Percentiles rank a stretch among this genome's conserved stretches.
Conservation (phyloP, 2,113 vertebrate species). For the Sterna hirundo region DNA sequence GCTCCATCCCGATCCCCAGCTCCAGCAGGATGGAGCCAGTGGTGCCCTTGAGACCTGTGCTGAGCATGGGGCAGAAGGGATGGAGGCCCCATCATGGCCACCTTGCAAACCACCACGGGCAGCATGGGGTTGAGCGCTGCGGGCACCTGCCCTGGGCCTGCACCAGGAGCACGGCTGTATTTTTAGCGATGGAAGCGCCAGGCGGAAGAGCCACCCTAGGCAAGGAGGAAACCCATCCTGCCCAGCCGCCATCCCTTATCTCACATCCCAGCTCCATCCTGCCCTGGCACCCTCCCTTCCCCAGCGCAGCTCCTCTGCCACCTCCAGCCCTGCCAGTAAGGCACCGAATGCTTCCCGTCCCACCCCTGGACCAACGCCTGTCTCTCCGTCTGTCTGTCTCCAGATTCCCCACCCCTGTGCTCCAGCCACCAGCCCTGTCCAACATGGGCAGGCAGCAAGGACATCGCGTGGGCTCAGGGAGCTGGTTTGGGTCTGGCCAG, state of each 20-base stretch:
- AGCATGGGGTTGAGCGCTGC: not conserved
- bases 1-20: not conserved
- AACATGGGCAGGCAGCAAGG: not conserved
- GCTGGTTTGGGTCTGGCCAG: not conserved
- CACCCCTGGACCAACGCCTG: not conserved
- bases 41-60: not conserved
- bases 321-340: fast-evolving
- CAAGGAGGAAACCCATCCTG: not conserved
- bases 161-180: not conserved
- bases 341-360: fast-evolving
- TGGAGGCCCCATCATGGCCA: not conserved
- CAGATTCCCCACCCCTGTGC: not conserved
- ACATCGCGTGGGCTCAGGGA: fast-evolving
- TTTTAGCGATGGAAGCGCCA: not conserved
- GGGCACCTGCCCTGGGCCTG: not conserved
- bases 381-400: not conserved
- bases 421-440: not conserved
- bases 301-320: not conserved
- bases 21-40: not conserved
- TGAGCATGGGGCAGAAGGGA: not conserved
- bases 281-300: not conserved
- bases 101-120: not conserved
- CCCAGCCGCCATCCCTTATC: not conserved
- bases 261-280: not conserved
- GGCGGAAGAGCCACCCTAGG: not conserved